A percentile compares a stretch with the other conserved stretches of the same genome.
phyloP scores from a whole-genome alignment of 2,888 invertebrate species.

The Nemotelus pantherinus region DNA sequence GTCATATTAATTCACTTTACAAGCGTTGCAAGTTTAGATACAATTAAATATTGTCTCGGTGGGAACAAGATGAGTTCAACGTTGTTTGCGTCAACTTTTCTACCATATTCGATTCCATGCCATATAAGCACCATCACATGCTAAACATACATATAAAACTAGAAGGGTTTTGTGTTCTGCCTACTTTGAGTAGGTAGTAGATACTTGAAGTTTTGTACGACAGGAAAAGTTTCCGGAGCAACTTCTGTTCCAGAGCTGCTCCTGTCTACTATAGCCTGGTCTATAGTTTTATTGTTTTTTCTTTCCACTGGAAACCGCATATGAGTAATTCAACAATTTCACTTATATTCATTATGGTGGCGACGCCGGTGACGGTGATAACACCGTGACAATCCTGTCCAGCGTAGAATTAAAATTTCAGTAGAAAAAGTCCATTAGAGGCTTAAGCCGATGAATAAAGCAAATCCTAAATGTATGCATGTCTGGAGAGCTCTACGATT shows the following conservation, averaged over 20 bases:
- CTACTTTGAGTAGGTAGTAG: slow-evolving; percentile 22
- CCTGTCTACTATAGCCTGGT: background rate
- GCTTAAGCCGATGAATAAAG: slow-evolving; percentile 13
- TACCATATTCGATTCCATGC: background rate
- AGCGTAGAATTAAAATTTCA: slow-evolving; percentile 22
- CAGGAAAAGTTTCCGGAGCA: slow-evolving; percentile 28
- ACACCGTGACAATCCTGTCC: slow-evolving; percentile 14
- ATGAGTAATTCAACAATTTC: slow-evolving; percentile 37
- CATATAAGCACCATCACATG: background rate
- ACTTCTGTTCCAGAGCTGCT: slow-evolving; percentile 9
- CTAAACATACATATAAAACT: slow-evolving; percentile 4
- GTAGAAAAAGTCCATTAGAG: slow-evolving; percentile 20
- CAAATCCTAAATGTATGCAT: slow-evolving; percentile 22
- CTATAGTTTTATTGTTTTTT: background rate
- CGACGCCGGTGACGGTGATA: background rate
- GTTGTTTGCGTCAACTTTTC: slow-evolving; percentile 3
- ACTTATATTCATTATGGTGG: background rate
- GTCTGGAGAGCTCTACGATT: background rate
- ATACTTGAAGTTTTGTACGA: slow-evolving; percentile 20
- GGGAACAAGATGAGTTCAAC: background rate
- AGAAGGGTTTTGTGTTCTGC: slow-evolving; percentile 10
- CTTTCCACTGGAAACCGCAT: slow-evolving; percentile 15
- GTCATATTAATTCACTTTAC: no score
- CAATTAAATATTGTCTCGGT: background rate
- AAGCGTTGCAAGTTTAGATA: background rate